Evolutionary conservation across 2,113 vertebrate species (phyloP), one percentile per base, ranked within the genome.

Genomic region (Seriola dumerili): DNA sequence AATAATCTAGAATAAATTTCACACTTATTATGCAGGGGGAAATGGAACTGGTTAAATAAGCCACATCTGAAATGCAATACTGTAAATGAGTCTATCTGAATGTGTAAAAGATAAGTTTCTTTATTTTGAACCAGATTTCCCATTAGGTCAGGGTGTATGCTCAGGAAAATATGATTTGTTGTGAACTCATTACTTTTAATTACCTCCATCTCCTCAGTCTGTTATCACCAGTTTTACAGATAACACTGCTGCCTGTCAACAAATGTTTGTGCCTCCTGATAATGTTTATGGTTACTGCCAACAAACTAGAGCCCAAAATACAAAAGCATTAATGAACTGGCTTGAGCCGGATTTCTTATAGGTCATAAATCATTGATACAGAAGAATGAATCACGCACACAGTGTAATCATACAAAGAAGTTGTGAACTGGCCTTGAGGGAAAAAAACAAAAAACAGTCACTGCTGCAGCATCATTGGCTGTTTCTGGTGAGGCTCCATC

Each of bases 101-200:
- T 52, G 44, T 64, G 72, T 63, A 38, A 38, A 9, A 62, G 46
- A 48, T 14, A 69, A 1, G 4, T 55, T 29, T 65, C 4, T 54
- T 80, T 70, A 59, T 81, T 83, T 73, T 42, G 32, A 75, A 81
- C 42, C 75, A 68, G 38, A 54, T 81, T 89, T 84, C 54, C 64
- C 80, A 58, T 57, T 44, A 81, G 74, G 77, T 88, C 29, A 70
- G 38, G 50, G 46, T 78, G 67, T 58, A 46, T 11, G 36, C 75
- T 74, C 50, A 52, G 82, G 66, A 85, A 82, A 91, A 88, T 83
- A 34, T 63, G 61, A 89, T 80, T 83, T 77, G 72, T 48, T 72
- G n/a, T 36, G 19, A 76, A 72, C 64, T 89, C 86, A 82, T 91
- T 91, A 89, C 86, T 91, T 92, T 88, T 86, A 81, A 88, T 86